Evolutionary conservation across 2,797 vertebrate species (phyloP).

Genomic region (Anolis apletophallus): DNA sequence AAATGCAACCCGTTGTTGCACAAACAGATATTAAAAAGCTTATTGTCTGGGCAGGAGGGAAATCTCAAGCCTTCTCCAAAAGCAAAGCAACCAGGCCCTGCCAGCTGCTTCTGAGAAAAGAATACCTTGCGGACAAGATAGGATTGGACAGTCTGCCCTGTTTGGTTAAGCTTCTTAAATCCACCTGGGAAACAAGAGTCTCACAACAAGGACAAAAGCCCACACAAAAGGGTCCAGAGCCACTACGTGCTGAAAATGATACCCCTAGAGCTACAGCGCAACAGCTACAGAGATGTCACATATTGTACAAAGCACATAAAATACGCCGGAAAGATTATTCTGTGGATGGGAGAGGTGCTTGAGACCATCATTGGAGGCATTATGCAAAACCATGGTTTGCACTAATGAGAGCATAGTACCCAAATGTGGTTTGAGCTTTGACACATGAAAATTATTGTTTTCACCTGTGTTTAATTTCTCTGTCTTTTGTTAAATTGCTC

Average conservation of each 20-base stretch:
- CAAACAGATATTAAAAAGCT: conserved; percentile 60
- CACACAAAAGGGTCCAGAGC: conserved; percentile 25
- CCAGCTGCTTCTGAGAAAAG: conserved; percentile 31
- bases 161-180: conserved; percentile 26
- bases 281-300: background rate
- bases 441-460: background rate
- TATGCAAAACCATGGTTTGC: background rate
- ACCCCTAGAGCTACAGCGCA: background rate
- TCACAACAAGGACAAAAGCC: conserved; percentile 14
- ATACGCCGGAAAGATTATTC: background rate
- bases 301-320: background rate
- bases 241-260: fast-evolving
- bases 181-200: conserved; percentile 12
- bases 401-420: background rate
- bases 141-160: background rate
- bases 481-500: background rate
- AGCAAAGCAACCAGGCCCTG: conserved; percentile 37
- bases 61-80: conserved; percentile 8
- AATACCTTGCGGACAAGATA: background rate
- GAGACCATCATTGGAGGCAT: background rate
- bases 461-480: background rate
- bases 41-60: conserved; percentile 48
- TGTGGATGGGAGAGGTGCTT: background rate
- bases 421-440: background rate
- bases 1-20: conserved; percentile 71